phyloP scores from a whole-genome alignment of 2,113 vertebrate genomes.

The Cnemophilus loriae region DNA sequence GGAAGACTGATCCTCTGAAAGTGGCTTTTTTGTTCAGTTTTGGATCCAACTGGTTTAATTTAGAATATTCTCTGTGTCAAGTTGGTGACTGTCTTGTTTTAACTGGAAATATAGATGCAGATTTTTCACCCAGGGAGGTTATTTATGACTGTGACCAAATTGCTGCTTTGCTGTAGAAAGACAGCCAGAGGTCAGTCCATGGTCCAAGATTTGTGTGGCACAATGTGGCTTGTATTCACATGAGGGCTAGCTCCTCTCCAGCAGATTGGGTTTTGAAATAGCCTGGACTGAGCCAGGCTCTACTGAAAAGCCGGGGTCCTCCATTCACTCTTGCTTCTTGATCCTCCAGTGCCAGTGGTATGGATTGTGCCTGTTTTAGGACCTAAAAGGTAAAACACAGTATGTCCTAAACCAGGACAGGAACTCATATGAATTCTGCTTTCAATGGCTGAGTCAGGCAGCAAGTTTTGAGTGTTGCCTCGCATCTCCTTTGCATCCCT shows the following conservation, averaged over 20 bases:
- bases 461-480: neutral
- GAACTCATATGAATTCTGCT: neutral
- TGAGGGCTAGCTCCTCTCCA: neutral
- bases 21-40: neutral
- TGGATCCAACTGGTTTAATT: neutral
- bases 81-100: neutral
- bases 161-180: neutral
- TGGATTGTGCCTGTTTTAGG: neutral
- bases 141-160: neutral
- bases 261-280: neutral
- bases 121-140: neutral
- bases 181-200: neutral
- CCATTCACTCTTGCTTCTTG: neutral
- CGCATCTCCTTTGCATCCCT: neutral
- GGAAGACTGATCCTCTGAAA: neutral
- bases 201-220: neutral
- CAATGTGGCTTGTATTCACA: neutral
- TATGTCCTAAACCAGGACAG: too few relatives aligned
- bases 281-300: neutral
- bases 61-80: neutral
- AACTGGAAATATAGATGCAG: neutral
- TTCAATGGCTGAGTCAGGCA: neutral
- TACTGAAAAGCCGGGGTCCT: neutral
- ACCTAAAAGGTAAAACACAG: neutral
- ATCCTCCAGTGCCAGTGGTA: neutral